Conservation (phyloP, 2,888 invertebrate species). For the Napeogenes inachia region DNA sequence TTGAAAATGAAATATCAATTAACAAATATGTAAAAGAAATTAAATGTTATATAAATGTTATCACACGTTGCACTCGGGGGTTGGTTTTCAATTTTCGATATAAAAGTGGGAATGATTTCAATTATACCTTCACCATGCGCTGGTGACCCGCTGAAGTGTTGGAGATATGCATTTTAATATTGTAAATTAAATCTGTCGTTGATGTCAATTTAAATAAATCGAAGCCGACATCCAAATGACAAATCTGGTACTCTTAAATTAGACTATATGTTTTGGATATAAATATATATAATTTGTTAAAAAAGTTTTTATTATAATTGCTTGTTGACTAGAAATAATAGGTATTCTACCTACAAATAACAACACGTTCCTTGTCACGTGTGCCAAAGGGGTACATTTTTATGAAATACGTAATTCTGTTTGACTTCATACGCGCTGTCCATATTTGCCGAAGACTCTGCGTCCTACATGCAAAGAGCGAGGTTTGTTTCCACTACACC, state of each 20-base stretch:
- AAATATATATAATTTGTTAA: too few relatives aligned
- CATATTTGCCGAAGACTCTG: constrained; percentile 64
- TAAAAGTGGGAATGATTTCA: constrained; percentile 37
- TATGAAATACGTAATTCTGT: constrained; percentile 77
- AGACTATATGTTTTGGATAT: background rate
- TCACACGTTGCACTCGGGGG: constrained; percentile 25
- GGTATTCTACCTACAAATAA: constrained; percentile 30
- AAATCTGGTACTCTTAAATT: background rate
- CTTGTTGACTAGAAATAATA: constrained; percentile 30
- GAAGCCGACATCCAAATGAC: too few relatives aligned
- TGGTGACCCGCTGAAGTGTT: constrained; percentile 18
- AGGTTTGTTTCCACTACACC: constrained; percentile 35
- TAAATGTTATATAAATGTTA: constrained; percentile 26
- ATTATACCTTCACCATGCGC: constrained; percentile 33
- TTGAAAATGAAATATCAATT: too few relatives aligned
- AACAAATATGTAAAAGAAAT: constrained; percentile 16
- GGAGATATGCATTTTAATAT: constrained; percentile 6
- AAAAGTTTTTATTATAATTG: background rate
- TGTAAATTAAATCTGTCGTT: background rate
- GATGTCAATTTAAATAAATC: background rate
- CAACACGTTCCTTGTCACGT: constrained; percentile 60
- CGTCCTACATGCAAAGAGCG: constrained; percentile 58
- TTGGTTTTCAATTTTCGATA: constrained; percentile 36
- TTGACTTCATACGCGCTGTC: constrained; percentile 77
- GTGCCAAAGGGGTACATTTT: constrained; percentile 74